A percentile compares a stretch with the other conserved stretches of the same genome.
Evolutionary conservation across 2,888 invertebrate species (phyloP).

Genomic region (Allygus modestus): DNA sequence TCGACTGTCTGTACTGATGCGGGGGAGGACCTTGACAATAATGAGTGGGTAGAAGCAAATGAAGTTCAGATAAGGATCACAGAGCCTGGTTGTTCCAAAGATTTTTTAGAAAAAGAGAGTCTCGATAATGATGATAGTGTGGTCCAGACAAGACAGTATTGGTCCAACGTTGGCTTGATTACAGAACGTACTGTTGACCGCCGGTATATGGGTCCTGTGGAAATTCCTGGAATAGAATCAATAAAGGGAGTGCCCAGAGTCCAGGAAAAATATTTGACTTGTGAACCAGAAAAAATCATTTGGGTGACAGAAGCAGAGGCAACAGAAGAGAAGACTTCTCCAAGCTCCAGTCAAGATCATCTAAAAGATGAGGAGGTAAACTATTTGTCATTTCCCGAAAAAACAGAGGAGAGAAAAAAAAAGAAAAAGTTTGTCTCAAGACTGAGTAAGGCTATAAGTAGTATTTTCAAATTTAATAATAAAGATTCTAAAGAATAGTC

Average conservation of each 20-base stretch:
- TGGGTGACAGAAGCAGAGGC: background rate
- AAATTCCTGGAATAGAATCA: slow-evolving; percentile 19
- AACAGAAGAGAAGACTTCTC: background rate
- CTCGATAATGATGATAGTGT: background rate
- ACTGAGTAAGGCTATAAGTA: background rate
- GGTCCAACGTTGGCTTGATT: slow-evolving; percentile 38
- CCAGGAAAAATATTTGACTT: background rate
- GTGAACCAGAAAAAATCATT: background rate
- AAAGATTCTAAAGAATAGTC: slow-evolving; percentile 12
- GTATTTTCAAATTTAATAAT: slow-evolving; percentile 25
- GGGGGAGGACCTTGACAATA: background rate
- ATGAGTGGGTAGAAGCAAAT: slow-evolving; percentile 14
- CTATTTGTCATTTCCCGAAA: slow-evolving; percentile 34
- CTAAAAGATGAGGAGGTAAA: background rate
- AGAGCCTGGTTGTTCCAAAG: slow-evolving; percentile 31
- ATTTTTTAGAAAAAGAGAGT: background rate
- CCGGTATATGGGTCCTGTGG: slow-evolving; percentile 1
- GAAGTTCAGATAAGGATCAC: slow-evolving; percentile 30
- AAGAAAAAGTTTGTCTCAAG: slow-evolving; percentile 8
- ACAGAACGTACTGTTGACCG: slow-evolving; percentile 15
- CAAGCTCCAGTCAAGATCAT: background rate
- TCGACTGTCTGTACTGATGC: background rate
- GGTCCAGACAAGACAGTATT: slow-evolving; percentile 32
- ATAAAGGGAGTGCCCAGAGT: background rate
- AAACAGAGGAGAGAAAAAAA: background rate